Evolutionary conservation across 1,140 invertebrate species (phyloP).

Genomic region (Parasteatoda tepidariorum): DNA sequence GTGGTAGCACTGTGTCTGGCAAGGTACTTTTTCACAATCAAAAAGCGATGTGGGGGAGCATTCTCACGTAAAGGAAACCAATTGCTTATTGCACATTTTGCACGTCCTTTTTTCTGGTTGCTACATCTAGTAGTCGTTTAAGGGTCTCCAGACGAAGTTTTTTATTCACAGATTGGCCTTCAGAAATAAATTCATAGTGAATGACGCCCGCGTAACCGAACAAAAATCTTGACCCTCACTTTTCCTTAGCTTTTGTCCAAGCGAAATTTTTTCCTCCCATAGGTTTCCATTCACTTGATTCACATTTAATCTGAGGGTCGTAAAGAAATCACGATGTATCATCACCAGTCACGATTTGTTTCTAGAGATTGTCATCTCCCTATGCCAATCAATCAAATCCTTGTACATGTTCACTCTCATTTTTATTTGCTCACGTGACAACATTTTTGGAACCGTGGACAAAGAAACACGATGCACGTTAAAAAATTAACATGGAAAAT

Average conservation of each 20-base stretch:
- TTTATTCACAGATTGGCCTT: not conserved
- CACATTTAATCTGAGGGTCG: no score
- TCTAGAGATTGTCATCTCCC: not conserved
- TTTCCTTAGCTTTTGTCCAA: not conserved
- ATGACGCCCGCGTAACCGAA: not conserved
- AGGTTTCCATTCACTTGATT: not conserved
- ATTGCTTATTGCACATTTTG: not conserved
- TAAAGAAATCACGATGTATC: no score
- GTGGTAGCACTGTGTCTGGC: not conserved
- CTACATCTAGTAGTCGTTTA: not conserved
- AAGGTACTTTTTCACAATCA: not conserved
- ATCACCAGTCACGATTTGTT: not conserved
- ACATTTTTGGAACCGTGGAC: not conserved
- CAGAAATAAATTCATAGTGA: not conserved
- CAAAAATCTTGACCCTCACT: not conserved
- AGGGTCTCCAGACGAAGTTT: not conserved
- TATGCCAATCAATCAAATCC: not conserved
- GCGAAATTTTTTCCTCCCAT: not conserved
- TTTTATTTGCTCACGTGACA: not conserved
- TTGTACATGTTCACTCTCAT: not conserved
- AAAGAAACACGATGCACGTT: no score
- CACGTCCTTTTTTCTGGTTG: not conserved
- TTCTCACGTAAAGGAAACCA: not conserved
- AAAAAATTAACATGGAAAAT: not conserved
- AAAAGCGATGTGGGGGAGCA: no score